A percentile compares a stretch with the other conserved stretches of the same genome.
Conservation (phyloP, 2,797 vertebrate genomes). For the Pelochelys cantorii region DNA sequence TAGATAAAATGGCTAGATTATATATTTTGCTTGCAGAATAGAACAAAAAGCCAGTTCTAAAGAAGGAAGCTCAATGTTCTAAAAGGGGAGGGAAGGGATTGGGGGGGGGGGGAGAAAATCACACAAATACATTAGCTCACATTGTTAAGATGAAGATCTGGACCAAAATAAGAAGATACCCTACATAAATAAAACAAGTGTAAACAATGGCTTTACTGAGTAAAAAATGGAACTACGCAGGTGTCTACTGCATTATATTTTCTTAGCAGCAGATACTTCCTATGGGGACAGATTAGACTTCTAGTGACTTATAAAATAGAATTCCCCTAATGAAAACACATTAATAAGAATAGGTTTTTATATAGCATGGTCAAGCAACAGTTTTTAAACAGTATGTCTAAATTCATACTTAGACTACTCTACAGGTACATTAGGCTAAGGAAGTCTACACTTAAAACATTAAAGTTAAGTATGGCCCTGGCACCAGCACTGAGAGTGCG, state of each 20-base stretch:
- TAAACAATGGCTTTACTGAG: conserved; percentile 36
- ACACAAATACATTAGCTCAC: conserved; percentile 62
- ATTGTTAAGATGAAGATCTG: conserved; percentile 65
- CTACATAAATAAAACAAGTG: neutral
- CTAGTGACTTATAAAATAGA: neutral
- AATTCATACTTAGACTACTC: neutral
- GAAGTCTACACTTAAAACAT: too few relatives aligned
- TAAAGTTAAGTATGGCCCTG: too few relatives aligned
- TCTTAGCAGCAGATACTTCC: conserved; percentile 3
- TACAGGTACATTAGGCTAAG: too few relatives aligned
- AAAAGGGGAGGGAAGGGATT: neutral
- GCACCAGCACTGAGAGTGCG: neutral
- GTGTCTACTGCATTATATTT: neutral
- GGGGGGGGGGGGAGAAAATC: conserved; percentile 22
- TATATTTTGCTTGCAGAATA: conserved; percentile 6
- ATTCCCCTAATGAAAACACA: neutral
- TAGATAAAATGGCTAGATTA: neutral
- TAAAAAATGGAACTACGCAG: conserved; percentile 19
- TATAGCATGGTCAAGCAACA: neutral
- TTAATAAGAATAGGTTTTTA: neutral
- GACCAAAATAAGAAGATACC: conserved; percentile 70
- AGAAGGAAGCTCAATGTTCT: conserved; percentile 67
- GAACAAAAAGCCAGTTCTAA: conserved; percentile 53
- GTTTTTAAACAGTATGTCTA: neutral
- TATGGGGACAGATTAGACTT: neutral